phyloP scores from a whole-genome alignment of 2,113 vertebrate genomes.

The Oxyura jamaicensis region DNA sequence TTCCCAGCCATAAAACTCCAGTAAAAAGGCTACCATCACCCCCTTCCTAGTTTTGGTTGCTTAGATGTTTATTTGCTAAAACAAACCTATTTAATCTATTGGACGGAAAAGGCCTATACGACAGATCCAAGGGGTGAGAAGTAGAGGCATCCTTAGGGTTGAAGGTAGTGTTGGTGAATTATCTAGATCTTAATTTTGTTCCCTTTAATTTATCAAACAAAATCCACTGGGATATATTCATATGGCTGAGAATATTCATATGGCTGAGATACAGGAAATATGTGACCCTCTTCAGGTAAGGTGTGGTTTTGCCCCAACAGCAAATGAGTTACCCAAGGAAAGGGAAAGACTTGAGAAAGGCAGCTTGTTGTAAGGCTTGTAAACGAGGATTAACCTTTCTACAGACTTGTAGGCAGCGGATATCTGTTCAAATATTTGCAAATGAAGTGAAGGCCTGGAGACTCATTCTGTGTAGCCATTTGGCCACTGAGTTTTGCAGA shows the following conservation, averaged over 20 bases:
- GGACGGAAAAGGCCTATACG: not conserved
- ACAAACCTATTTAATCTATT: not conserved
- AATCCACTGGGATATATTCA: fast-evolving
- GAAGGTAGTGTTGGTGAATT: not conserved
- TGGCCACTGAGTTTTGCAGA: not conserved
- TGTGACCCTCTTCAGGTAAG: not conserved
- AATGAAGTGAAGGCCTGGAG: not conserved
- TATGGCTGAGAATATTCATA: fast-evolving
- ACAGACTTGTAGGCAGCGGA: not conserved
- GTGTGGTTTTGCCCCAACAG: not conserved
- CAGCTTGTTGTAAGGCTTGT: not conserved
- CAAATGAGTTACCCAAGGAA: not conserved
- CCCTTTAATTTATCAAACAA: not conserved
- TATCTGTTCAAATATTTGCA: not conserved
- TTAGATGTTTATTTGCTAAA: not conserved
- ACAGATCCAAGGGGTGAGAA: not conserved
- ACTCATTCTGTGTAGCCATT: not conserved
- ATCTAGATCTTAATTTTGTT: not conserved
- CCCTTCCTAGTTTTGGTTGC: not conserved
- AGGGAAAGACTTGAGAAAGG: not conserved
- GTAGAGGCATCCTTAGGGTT: not conserved
- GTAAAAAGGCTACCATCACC: not conserved
- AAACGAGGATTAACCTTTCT: not conserved
- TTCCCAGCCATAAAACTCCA: not conserved
- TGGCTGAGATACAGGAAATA: not conserved